A percentile compares a stretch with the other conserved stretches of the same genome.
Conservation (phyloP, 2,888 invertebrate species). For the Peribatodes rhomboidaria region DNA sequence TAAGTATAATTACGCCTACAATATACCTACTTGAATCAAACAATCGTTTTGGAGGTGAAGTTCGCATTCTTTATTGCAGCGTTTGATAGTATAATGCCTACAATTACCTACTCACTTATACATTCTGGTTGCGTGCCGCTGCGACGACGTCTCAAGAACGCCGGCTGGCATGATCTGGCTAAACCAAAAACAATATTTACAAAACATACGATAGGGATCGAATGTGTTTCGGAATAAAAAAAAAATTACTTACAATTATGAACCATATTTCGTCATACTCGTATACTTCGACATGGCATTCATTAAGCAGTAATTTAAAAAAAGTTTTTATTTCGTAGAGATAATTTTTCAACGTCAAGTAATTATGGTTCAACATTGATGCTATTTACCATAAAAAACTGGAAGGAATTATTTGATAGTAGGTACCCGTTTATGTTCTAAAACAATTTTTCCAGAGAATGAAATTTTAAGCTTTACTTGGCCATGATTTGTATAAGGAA, state of each 20-base stretch:
- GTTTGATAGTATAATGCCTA: conserved; percentile 49
- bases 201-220: not conserved
- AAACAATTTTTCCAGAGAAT: too few species aligned
- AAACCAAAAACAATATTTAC: not conserved
- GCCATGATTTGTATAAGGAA: too few species aligned
- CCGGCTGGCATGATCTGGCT: not conserved
- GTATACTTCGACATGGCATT: too few species aligned
- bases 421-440: too few species aligned
- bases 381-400: too few species aligned
- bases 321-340: too few species aligned
- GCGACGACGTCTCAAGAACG: conserved; percentile 24
- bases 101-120: conserved; percentile 51
- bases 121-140: conserved; percentile 24
- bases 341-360: too few species aligned
- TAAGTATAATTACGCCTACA: not conserved
- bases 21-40: conserved; percentile 11
- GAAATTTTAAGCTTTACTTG: too few species aligned
- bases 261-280: too few species aligned
- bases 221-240: not conserved
- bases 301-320: too few species aligned
- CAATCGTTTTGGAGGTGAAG: conserved; percentile 53
- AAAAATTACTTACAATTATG: not conserved
- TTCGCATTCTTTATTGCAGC: conserved; percentile 49
- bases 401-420: too few species aligned
- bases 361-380: too few species aligned